Evolutionary conservation across 2,797 vertebrate genomes (phyloP).

Genomic region (Denticeps clupeoides): DNA sequence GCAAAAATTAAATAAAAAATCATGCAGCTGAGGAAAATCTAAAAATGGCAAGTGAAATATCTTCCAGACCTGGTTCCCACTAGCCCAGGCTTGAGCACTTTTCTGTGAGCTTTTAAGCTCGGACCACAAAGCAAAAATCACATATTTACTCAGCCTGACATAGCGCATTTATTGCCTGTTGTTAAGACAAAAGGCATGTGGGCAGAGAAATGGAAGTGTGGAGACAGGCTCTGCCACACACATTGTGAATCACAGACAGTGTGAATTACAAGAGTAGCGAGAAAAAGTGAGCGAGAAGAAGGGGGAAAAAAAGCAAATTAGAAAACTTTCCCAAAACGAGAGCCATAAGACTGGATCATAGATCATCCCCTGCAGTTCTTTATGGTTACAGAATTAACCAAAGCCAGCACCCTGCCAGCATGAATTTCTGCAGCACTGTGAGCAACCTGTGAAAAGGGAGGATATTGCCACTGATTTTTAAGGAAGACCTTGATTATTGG

Average conservation of each 20-base stretch:
- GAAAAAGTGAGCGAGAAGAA: not conserved
- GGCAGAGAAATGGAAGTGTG: constrained; percentile 36
- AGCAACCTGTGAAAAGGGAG: constrained; percentile 28
- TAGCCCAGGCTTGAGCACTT: too few species aligned
- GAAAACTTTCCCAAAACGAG: constrained; percentile 42
- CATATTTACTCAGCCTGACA: not conserved
- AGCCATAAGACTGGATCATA: constrained; percentile 26
- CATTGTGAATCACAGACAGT: constrained; percentile 39
- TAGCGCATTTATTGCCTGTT: constrained; percentile 5
- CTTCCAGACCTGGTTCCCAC: too few species aligned
- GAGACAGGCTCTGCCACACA: constrained; percentile 33
- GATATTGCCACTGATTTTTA: constrained; percentile 47
- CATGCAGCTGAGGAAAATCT: too few species aligned
- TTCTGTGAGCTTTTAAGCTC: too few species aligned
- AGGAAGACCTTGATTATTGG: constrained; percentile 17
- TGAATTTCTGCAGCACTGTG: constrained; percentile 36
- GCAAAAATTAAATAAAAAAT: too few species aligned
- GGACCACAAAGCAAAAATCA: too few species aligned
- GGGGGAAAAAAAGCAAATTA: constrained; percentile 31
- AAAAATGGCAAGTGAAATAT: too few species aligned
- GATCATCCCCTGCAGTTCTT: constrained; percentile 25
- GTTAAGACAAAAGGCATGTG: constrained; percentile 22
- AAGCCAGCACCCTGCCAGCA: constrained; percentile 9
- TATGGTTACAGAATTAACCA: constrained; percentile 17
- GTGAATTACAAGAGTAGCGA: constrained; percentile 43